Conservation (phyloP, 2,888 invertebrate genomes). For the Zele albiditarsus region DNA sequence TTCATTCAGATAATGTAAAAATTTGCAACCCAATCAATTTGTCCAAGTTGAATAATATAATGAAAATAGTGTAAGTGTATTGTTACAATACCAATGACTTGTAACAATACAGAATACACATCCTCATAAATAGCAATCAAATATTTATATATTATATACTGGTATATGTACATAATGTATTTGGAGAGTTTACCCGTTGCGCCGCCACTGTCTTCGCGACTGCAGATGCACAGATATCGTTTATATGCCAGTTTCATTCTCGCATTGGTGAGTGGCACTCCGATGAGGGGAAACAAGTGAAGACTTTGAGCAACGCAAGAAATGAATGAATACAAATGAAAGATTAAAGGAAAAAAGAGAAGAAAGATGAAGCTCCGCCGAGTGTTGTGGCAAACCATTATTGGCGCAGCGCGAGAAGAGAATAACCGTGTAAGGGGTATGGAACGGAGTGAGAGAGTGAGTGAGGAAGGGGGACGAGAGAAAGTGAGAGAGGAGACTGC, state of each 20-base stretch:
- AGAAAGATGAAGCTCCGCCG: conserved; percentile 27
- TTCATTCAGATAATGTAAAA: neutral
- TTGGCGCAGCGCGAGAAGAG: conserved; percentile 22
- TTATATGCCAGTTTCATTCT: conserved; percentile 30
- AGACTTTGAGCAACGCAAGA: conserved; percentile 10
- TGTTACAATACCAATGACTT: no score
- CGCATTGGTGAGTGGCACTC: conserved; percentile 38
- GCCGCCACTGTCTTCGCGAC: neutral
- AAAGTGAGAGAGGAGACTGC: neutral
- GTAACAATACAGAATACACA: no score
- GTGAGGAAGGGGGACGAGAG: neutral
- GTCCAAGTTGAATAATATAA: no score
- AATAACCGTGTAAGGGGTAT: neutral
- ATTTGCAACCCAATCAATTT: neutral
- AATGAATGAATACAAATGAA: conserved; percentile 25
- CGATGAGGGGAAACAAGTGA: conserved; percentile 25
- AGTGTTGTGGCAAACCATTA: conserved; percentile 17
- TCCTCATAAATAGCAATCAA: neutral
- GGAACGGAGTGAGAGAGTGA: neutral
- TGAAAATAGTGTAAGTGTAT: no score
- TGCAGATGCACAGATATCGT: conserved; percentile 2
- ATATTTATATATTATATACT: neutral
- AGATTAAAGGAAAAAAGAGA: neutral
- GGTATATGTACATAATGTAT: neutral
- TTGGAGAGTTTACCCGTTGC: neutral